These are phyloP conservation scores for Enteromius argenteus DNA, from an alignment of 2,797 vertebrate species.

Conservation along the genomic window DNA sequence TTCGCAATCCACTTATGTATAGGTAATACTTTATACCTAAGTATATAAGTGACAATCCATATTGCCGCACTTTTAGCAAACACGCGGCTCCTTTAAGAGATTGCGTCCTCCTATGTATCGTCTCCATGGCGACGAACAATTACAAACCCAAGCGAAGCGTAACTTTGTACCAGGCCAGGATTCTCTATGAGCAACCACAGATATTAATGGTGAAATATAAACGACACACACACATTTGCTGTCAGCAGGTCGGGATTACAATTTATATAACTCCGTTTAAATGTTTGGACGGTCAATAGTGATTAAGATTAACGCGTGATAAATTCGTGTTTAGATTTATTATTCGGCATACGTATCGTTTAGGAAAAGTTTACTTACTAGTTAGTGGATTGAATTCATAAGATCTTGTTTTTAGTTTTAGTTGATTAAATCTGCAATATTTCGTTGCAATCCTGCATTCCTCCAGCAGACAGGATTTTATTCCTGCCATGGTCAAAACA, in stretches of 20 bases:
- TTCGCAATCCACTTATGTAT: neutral
- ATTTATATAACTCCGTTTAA: neutral
- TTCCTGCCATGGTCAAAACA: slow-evolving; percentile 24
- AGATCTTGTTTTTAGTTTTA: neutral
- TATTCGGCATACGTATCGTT: neutral
- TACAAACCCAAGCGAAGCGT: slow-evolving; percentile 66
- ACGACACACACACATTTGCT: slow-evolving; percentile 17
- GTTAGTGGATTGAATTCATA: neutral
- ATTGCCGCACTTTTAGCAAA: neutral
- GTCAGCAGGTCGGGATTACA: neutral
- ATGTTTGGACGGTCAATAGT: neutral
- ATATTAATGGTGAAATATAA: slow-evolving; percentile 7
- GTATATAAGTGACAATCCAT: neutral
- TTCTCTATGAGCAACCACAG: neutral
- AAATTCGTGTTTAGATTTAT: neutral
- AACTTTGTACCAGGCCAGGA: slow-evolving; percentile 31
- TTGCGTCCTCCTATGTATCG: slow-evolving; percentile 46
- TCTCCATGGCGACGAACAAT: slow-evolving; percentile 73
- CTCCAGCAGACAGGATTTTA: neutral
- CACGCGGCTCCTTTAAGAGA: slow-evolving; percentile 75
- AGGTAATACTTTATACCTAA: neutral
- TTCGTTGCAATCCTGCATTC: neutral
- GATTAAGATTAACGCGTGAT: neutral
- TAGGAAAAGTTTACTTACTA: neutral
- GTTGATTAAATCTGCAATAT: neutral